Base-by-base conservation (phyloP, 2,797 vertebrate genomes). In the Lutjanus argentimaculatus region DNA sequence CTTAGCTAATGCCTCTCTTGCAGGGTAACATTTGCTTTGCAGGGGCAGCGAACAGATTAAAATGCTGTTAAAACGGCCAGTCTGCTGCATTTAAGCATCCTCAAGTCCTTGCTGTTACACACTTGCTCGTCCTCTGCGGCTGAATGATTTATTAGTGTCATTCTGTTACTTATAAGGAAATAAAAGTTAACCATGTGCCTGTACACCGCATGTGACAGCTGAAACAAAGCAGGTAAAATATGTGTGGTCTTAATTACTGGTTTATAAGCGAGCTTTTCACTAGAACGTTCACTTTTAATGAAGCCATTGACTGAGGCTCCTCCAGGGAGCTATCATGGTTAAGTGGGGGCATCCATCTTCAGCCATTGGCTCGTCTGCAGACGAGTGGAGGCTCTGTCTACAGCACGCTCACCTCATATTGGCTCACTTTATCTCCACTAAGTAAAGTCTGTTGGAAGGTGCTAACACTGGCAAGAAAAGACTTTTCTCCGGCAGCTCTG, bases 311-410 rank as follows among this genome's bases (percentile, higher is more conserved):
- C 89, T 93, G 93, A 91, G 90, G 90, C 93, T 94, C 91, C 95
- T 95, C 94, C 88, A 77, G 95, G 94, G 95, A 95, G 92, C 93
- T 93, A 94, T 95, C 93, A 94, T 94, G 93, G 93, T 91, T 94
- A 94, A 95, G 94, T 94, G 93, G 94, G 93, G 91, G 94, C 92
- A 95, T 95, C 92, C 93, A 93, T 95, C 94, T 95, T 95, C 92
- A 95, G 88, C 93, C 93, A 93, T 86, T 93, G 92, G 91, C 91
- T 93, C 89, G 76, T 92, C 91, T 93, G 91, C 88, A 91, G 91
- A 91, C 84, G 83, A 90, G 92, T 81, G 77, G 86, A 91, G 83
- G 89, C 91, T 90, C 88, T 83, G 91, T 93, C 91, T 92, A 76
- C 85, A 67, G 88, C 85, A 58, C 79, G 80, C 91, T 93, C 91